phyloP scores from a whole-genome alignment of 2,113 vertebrate species.

The Hippocampus abdominalis region DNA sequence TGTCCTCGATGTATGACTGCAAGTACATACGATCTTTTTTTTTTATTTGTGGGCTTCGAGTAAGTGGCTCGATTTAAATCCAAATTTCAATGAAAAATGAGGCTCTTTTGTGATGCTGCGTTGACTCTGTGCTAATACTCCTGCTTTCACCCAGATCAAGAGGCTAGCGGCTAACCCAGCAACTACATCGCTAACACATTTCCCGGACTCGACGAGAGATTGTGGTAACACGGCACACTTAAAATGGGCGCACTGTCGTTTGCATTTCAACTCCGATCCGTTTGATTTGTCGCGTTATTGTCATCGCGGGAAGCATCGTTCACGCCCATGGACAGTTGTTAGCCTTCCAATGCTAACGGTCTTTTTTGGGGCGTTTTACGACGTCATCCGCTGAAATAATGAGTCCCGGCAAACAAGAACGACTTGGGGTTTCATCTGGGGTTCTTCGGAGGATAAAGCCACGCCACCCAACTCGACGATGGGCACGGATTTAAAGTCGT shows the following conservation, averaged over 20 bases:
- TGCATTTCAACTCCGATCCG: not conserved
- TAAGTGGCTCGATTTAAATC: too few relatives aligned
- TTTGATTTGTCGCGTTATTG: not conserved
- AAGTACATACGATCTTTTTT: too few relatives aligned
- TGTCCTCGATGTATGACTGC: too few relatives aligned
- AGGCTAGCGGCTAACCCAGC: not conserved
- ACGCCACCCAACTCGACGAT: conserved; percentile 24
- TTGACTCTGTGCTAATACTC: not conserved
- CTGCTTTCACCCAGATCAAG: not conserved
- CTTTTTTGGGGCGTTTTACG: not conserved
- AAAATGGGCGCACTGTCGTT: not conserved
- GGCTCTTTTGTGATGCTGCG: not conserved
- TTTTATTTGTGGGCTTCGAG: too few relatives aligned
- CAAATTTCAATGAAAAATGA: too few relatives aligned
- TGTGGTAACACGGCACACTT: not conserved
- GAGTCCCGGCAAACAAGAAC: rapidly evolving
- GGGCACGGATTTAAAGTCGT: conserved; percentile 37
- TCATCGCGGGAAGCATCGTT: not conserved
- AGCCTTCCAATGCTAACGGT: conserved; percentile 39
- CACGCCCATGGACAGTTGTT: conserved; percentile 47
- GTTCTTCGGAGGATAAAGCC: rapidly evolving
- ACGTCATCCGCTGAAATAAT: conserved; percentile 13
- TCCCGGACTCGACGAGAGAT: not conserved
- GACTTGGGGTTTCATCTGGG: rapidly evolving
- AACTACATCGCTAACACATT: too few relatives aligned